A percentile compares a stretch with the other conserved stretches of the same genome.
These are phyloP conservation scores for Nebria salina DNA, from an alignment of 2,888 invertebrate genomes.

Conservation along the genomic window DNA sequence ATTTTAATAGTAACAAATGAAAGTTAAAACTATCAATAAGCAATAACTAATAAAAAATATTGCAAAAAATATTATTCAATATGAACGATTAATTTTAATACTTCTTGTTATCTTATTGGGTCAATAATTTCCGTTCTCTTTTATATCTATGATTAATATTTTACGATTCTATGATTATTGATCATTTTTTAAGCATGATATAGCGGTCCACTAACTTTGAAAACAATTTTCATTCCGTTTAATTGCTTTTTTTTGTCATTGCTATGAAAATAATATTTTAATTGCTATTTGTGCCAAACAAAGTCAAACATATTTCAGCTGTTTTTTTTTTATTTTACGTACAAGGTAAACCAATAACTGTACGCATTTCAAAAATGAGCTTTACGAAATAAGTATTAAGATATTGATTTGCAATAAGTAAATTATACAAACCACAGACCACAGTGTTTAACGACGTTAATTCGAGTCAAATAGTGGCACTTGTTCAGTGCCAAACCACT, in stretches of 20 bases:
- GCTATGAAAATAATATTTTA: not conserved
- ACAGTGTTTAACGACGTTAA: too few species aligned
- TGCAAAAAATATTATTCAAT: too few species aligned
- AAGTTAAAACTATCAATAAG: too few species aligned
- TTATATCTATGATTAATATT: constrained; percentile 15
- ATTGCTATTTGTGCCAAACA: not conserved
- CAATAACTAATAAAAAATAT: too few species aligned
- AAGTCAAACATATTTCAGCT: not conserved
- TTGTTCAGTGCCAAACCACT: too few species aligned
- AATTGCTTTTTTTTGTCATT: constrained; percentile 10
- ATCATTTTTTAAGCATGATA: constrained; percentile 5
- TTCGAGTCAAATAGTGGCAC: too few species aligned
- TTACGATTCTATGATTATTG: constrained; percentile 8
- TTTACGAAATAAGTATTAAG: too few species aligned
- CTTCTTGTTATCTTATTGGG: not conserved
- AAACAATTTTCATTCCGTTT: not conserved
- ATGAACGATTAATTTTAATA: not conserved
- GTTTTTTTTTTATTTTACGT: not conserved
- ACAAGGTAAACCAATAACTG: too few species aligned
- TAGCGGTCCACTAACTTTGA: not conserved
- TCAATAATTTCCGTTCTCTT: constrained; percentile 5
- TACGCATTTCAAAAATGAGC: too few species aligned
- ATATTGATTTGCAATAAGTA: too few species aligned
- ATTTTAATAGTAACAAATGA: not conserved
- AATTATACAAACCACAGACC: too few species aligned